Base-by-base conservation (phyloP, 2,888 invertebrate genomes). In the Salpingus planirostris region DNA sequence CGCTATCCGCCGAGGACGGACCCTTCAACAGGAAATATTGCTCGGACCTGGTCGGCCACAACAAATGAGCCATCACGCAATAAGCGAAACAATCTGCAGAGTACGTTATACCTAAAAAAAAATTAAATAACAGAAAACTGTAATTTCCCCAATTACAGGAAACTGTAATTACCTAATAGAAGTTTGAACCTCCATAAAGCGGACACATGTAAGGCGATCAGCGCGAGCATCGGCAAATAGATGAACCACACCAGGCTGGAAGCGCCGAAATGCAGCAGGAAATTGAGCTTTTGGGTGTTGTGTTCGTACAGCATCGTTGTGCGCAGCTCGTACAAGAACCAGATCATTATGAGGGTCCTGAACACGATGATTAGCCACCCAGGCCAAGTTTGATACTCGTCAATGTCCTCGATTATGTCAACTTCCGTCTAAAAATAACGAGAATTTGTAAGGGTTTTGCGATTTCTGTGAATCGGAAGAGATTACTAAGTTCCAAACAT, bases 231-330 rank as follows among this genome's bases (percentile, higher is more conserved):
- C 7, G 96, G 95, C 55, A 96, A 71, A 65, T 97, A 96, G 48
- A 95, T 90, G 60, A 97, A 95, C 97, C 97, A 97, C 7, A 97
- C 96, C 21, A 97, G 73, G 57, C 93, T 92, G 10, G 95, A 95
- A 8, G 96, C 96, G 31, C 95, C 97, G 64, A 96, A 91, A 62
- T 97, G 96, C 28, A 95, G 75, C 33, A 96, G 74, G 65, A 97
- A 97, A 60, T 92, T 86, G 18, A 93, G 70, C 61, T 93, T 91
- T 49, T 81, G 78, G 32, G 76, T 77, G 57, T 84, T 82, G 59
- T 82, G 80, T 57, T 87, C 87, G 48, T 83, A 79, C 42, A 78
- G 71, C 77, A 87, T 85, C 3, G 88, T 85, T 38, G 75, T 77
- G 22, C 86, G 72, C 57, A 76, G 59, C 55, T 81, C 81, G 32